Base-by-base conservation (phyloP, 1,140 invertebrate species). In the Agrypnia vestita region DNA sequence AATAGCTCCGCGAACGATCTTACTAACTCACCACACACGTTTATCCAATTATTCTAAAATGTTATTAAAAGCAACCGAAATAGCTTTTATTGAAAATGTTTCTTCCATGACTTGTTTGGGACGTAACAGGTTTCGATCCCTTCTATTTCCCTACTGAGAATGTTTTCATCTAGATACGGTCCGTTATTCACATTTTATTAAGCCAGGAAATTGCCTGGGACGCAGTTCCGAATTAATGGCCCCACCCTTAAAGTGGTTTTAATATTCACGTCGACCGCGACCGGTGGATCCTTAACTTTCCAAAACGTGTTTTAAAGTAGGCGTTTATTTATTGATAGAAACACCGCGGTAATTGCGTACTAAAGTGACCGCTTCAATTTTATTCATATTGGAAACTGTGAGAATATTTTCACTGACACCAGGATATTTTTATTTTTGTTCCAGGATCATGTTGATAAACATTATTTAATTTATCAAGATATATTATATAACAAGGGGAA, bases 131-230 rank as follows among this genome's bases (percentile, higher is more conserved):
- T 71, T 71, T 53, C 19, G 19, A 11, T n/a, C 67, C 17, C 49
- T 71, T 51, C 47, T 47, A 71, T 71, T 71, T 49, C 67, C 46
- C 47, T 19, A 21, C 11, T 15, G 53, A 56, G 71, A 43, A 55
- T 56, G 56, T 74, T 74, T 44, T 55, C 51, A 59, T 74, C 51
- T 17, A 6, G 71, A 74, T 74, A 56, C n/a, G 51, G 51, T 25
- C 19, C 53, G 71, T 74, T 44, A 44, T 74, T 74, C 71, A 56
- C 55, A 74, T 74, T 74, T 74, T 74, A 74, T 74, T 74, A 74
- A 35, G 12, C 15, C 71, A 74, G 71, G 71, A 74, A 74, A 74
- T 74, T 74, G 53, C 51, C 7, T 35, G 43, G 71, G 53, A 74
- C 71, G 71, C 56, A 74, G 71, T 74, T 74, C 15, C 11, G 53